phyloP scores from a whole-genome alignment of 2,888 invertebrate species.

The Schizaphis graminum region DNA sequence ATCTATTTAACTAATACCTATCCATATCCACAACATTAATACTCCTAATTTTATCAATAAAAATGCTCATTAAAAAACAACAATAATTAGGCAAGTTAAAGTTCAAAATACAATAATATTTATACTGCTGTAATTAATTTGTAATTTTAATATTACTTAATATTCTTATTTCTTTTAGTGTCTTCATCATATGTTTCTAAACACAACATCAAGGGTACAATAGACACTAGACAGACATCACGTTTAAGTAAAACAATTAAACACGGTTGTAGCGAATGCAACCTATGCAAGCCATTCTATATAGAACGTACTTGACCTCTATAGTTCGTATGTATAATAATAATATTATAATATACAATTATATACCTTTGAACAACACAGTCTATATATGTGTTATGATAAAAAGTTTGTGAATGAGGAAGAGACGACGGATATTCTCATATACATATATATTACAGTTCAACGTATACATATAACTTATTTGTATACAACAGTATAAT shows the following conservation, averaged over 20 bases:
- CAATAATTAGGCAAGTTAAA: slow-evolving; percentile 37
- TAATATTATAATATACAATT: background rate
- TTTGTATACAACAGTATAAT: slow-evolving; percentile 7
- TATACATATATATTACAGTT: background rate
- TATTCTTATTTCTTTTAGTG: background rate
- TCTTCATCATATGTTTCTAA: background rate
- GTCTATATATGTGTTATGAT: background rate
- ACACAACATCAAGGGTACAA: slow-evolving; percentile 9
- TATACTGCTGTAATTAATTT: slow-evolving; percentile 36
- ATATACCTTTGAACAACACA: slow-evolving; percentile 1
- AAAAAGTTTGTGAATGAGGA: slow-evolving; percentile 40
- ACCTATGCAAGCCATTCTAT: background rate
- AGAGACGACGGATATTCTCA: background rate
- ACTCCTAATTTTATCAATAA: slow-evolving; percentile 37
- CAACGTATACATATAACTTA: background rate
- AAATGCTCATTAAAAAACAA: slow-evolving; percentile 32
- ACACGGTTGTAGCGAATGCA: slow-evolving; percentile 32
- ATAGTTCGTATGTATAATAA: background rate
- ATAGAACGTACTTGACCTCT: slow-evolving; percentile 44
- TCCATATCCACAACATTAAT: background rate
- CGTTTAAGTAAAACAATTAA: slow-evolving; percentile 41
- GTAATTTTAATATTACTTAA: slow-evolving; percentile 25
- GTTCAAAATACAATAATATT: slow-evolving; percentile 37
- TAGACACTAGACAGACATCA: slow-evolving; percentile 39
- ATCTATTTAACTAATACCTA: slow-evolving; percentile 30